Percentiles rank a stretch among this genome's conserved stretches.
These are phyloP conservation scores for Gadus chalcogrammus DNA, from an alignment of 2,113 vertebrate genomes.

Conservation along the genomic window DNA sequence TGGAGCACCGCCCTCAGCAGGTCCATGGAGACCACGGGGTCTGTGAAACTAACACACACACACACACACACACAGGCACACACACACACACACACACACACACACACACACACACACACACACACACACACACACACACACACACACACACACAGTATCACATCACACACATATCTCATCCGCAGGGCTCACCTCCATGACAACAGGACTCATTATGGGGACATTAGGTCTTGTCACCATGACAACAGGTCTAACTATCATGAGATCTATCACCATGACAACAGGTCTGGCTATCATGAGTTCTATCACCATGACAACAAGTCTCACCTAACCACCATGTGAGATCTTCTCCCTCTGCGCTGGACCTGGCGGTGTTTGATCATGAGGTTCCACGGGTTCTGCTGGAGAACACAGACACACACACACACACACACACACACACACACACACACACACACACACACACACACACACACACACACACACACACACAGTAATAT, in stretches of 20 bases:
- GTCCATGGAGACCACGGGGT: constrained; percentile 95
- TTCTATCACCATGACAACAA: neutral
- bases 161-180: too few species aligned
- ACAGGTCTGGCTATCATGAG: neutral
- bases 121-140: too few species aligned
- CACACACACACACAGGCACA: too few species aligned
- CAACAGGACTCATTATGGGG: too few species aligned
- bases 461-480: too few species aligned
- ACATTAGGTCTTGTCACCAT: too few species aligned
- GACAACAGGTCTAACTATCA: neutral
- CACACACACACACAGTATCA: too few species aligned
- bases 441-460: constrained; percentile 5
- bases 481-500: neutral
- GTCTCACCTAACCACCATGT: constrained; percentile 87
- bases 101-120: too few species aligned
- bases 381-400: constrained; percentile 97
- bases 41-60: constrained; percentile 95
- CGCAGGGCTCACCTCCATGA: too few species aligned
- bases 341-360: constrained; percentile 88
- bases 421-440: too few species aligned
- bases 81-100: too few species aligned
- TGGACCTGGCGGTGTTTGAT: constrained; percentile 94
- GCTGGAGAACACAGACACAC: constrained; percentile 19
- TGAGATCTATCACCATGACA: neutral
- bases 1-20: constrained; percentile 91